A percentile compares a stretch with the other conserved stretches of the same genome.
phyloP scores from a whole-genome alignment of 2,113 vertebrate genomes.

The Polypterus senegalus region DNA sequence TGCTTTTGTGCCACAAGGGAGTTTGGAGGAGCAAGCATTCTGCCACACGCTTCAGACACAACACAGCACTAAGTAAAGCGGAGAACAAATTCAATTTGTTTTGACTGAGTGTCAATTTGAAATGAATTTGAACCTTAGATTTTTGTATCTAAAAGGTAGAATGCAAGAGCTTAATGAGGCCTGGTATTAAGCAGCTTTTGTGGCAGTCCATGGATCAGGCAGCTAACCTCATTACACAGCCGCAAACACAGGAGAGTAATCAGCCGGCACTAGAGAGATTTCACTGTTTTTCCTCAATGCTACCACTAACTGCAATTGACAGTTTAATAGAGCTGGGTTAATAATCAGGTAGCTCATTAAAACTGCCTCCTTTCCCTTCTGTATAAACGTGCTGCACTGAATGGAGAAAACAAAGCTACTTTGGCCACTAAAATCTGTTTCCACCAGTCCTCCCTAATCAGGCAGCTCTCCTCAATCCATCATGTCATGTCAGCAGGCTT shows the following conservation, averaged over 20 bases:
- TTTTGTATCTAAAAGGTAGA: too few species aligned
- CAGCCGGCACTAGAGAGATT: neutral
- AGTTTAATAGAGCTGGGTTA: conserved; percentile 1
- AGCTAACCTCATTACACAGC: neutral
- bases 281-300: neutral
- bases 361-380: neutral
- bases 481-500: neutral
- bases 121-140: too few species aligned
- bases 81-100: too few species aligned
- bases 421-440: neutral
- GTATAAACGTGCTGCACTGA: neutral
- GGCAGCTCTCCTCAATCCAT: neutral
- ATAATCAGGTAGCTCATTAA: neutral
- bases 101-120: too few species aligned
- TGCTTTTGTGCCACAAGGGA: too few species aligned
- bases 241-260: neutral
- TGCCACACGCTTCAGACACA: too few species aligned
- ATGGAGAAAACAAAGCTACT: neutral
- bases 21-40: too few species aligned
- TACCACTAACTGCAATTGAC: neutral
- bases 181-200: neutral
- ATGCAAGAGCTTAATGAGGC: too few species aligned
- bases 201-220: neutral
- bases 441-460: neutral
- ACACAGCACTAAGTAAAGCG: too few species aligned